Evolutionary conservation across 1,140 invertebrate genomes (phyloP), one percentile per base, ranked within the genome.

Genomic region (Saxidomus purpurata): DNA sequence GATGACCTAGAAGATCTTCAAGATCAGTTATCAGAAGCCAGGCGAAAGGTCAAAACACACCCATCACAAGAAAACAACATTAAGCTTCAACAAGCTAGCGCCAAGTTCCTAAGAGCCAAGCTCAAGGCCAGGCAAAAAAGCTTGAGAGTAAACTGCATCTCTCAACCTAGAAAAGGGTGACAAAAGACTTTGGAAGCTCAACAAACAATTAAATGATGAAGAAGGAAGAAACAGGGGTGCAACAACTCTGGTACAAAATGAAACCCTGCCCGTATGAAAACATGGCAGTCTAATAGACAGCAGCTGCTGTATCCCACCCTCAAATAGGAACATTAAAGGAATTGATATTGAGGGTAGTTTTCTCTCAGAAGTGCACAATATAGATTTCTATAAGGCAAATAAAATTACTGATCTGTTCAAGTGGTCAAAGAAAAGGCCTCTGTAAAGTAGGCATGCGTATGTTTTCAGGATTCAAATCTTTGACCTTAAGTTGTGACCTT

Each of bases 21-120:
- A 17, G 43, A 69, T 40, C 43, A 71, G 28, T n/a, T 87, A n/a
- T 80, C 76, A n/a, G 43, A 81, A 83, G 85, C 84, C 67, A 90
- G 89, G 71, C 36, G 69, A 49, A 63, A 61, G 82, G 74, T 59
- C 19, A 69, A 77, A 89, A 15, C 34, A 13, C 36, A 86, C 31
- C 83, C 88, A 40, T 71, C 52, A 43, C 34, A 77, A 47, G 79
- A 90, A 59, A n/a, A 4, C 19, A 59, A 59, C n/a, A 6, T 59
- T 19, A 11, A 6, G 3, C 19, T 59, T 4, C 52, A 59, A 59
- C 8, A 59, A 59, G 52, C 52, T 59, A 59, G 19, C 3, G 52
- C 19, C 52, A 82, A 88, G 36, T 49, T 81, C 52, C 43, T 38
- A 17, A 8, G 52, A 59, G 6, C 6, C 52, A 11, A 59, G 19